Percentiles rank a stretch among this genome's conserved stretches.
Conservation (phyloP, 2,113 vertebrate species). For the Nibea coibor region DNA sequence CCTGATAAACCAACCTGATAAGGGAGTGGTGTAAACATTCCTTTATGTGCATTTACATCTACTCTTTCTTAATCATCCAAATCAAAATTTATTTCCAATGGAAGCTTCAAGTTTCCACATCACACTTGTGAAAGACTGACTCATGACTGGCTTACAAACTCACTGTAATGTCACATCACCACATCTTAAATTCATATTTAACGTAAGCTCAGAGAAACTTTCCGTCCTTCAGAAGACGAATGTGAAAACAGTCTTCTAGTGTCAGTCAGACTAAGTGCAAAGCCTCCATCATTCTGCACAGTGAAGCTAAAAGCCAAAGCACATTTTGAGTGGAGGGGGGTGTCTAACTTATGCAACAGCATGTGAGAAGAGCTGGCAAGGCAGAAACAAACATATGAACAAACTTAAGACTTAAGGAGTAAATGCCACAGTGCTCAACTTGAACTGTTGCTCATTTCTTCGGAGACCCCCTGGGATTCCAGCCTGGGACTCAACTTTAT, state of each 20-base stretch:
- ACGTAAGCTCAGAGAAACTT: not conserved
- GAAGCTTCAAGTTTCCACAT: not conserved
- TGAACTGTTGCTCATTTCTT: not conserved
- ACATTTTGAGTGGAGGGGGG: not conserved
- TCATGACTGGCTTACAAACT: not conserved
- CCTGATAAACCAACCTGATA: not conserved
- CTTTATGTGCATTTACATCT: not conserved
- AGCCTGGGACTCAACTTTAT: not conserved
- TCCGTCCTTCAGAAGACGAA: not conserved
- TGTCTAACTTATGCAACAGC: not conserved
- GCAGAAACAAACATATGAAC: not conserved
- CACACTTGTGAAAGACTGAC: not conserved
- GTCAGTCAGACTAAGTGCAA: not conserved
- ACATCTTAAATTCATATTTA: not conserved
- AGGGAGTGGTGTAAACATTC: not conserved
- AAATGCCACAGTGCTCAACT: not conserved
- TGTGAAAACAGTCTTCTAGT: not conserved
- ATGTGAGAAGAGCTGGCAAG: not conserved
- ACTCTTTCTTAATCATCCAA: not conserved
- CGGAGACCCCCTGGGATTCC: not conserved
- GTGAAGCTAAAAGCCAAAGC: not conserved
- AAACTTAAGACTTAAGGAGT: not conserved
- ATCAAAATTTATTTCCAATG: not conserved
- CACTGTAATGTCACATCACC: too few relatives aligned
- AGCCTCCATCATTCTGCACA: not conserved